Evolutionary conservation across 1,140 invertebrate genomes (phyloP).

Genomic region (Calliphora vicina): DNA sequence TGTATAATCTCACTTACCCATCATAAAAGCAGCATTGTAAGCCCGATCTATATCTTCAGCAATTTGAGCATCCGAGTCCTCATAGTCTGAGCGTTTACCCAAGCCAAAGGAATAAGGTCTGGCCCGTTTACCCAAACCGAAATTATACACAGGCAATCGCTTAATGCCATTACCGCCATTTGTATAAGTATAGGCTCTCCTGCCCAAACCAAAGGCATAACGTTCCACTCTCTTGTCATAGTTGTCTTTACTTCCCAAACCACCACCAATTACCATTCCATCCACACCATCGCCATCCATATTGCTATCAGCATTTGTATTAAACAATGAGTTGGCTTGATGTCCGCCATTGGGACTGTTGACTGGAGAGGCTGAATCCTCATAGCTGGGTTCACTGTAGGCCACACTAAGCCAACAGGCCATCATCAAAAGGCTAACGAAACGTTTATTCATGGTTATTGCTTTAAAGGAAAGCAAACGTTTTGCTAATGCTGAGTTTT

Average conservation of each 20-base stretch:
- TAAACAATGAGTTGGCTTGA: not conserved
- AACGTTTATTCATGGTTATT: constrained; percentile 49
- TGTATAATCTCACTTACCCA: not conserved
- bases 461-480: not conserved
- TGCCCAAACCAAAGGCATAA: constrained; percentile 57
- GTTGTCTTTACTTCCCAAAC: constrained; percentile 43
- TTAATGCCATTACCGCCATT: constrained; percentile 57
- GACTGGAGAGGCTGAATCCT: not conserved
- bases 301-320: constrained; percentile 16
- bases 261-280: constrained; percentile 39
- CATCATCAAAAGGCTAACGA: constrained; percentile 46
- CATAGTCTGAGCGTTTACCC: constrained; percentile 58
- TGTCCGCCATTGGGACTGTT: not conserved
- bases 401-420: constrained; percentile 51
- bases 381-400: constrained; percentile 45
- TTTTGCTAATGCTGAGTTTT: not conserved
- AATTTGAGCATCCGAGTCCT: constrained; percentile 39
- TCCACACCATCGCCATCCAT: constrained; percentile 42
- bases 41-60: constrained; percentile 27
- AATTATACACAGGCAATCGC: constrained; percentile 60
- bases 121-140: constrained; percentile 60
- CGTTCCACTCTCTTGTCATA: constrained; percentile 57
- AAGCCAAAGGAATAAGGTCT: constrained; percentile 60
- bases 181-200: constrained; percentile 58
- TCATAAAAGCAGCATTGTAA: constrained; percentile 13